Percentiles rank a stretch among this genome's conserved stretches.
These are phyloP conservation scores for Corynorhinus townsendii DNA, from an alignment of 2,113 vertebrate species.

Conservation along the genomic window DNA sequence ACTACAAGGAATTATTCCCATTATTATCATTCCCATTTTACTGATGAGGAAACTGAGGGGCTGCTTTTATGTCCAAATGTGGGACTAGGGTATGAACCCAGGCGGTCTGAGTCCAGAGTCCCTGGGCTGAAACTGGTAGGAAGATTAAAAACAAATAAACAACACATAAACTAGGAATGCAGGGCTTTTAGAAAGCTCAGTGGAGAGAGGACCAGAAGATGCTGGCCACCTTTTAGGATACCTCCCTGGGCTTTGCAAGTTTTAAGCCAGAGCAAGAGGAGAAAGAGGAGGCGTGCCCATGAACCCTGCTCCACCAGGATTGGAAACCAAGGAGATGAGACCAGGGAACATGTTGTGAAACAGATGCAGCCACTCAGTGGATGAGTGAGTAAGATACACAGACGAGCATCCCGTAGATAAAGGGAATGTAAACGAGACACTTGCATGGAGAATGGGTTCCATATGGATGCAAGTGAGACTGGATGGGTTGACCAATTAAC, in stretches of 20 bases:
- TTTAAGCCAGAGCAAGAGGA: background rate
- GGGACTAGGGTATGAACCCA: background rate
- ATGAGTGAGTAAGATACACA: constrained; percentile 50
- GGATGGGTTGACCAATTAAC: background rate
- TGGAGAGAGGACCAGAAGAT: background rate
- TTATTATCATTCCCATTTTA: background rate
- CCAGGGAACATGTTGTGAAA: background rate
- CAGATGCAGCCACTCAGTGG: constrained; percentile 19
- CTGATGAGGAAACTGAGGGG: background rate
- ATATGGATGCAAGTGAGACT: constrained; percentile 33
- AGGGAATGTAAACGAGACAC: constrained; percentile 51
- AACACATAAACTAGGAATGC: background rate
- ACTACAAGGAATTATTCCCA: background rate
- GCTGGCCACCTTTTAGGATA: background rate
- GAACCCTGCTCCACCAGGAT: background rate
- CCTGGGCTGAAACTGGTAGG: background rate
- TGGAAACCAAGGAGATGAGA: background rate
- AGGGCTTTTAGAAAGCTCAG: background rate
- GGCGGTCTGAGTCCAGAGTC: background rate
- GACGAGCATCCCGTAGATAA: constrained; percentile 50
- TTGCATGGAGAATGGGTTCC: constrained; percentile 59
- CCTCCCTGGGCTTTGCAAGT: background rate
- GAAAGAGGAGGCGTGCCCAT: background rate
- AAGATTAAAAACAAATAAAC: background rate
- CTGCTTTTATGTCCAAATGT: background rate